Base-by-base conservation (phyloP, 2,113 vertebrate genomes). In the Notiomystis cincta region DNA sequence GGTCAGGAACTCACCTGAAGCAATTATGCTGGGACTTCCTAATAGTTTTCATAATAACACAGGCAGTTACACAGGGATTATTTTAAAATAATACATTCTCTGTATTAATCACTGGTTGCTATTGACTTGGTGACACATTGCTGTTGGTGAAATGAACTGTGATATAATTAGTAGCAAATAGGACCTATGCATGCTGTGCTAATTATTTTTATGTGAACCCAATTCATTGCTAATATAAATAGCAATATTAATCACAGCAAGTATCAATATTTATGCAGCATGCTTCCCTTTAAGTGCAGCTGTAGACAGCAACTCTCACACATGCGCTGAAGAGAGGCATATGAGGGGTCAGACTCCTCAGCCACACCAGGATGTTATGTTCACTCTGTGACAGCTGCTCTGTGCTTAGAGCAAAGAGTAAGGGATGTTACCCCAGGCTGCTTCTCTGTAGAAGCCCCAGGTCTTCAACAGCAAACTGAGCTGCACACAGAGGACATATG, bases 181-280 rank as follows among this genome's bases (percentile, higher is more conserved):
- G 90, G 95, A 94, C 81, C 77, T 56, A 72, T 66, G 80, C 90
- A 95, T 92, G 90, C 95, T 89, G 95, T 96, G 95, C 94, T 97
- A 95, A 96, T 97, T 93, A 96, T 96, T 96, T 97, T 94, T 87
- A 92, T 93, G 94, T 93, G 91, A 96, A 75, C 94, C 81, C 90
- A 91, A 94, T 96, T 94, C 61, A 89, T 89, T 80, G 93, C 93
- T 96, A 93, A 80, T 95, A 96, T 92, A 90, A 96, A 97, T 92
- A 96, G 91, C 88, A 82, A 89, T 96, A 97, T 94, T 95, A 96
- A 96, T 97, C 94, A 96, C 75, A 96, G 80, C 82, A 67, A 96
- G 67, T 96, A 96, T 97, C 95, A 95, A 96, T 97, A 97, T 96
- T 96, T 97, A 95, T 94, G 95, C 76, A 89, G 72, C 33, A 21